Evolutionary conservation across 2,797 vertebrate genomes (phyloP).

Genomic region (Acanthornis magna): DNA sequence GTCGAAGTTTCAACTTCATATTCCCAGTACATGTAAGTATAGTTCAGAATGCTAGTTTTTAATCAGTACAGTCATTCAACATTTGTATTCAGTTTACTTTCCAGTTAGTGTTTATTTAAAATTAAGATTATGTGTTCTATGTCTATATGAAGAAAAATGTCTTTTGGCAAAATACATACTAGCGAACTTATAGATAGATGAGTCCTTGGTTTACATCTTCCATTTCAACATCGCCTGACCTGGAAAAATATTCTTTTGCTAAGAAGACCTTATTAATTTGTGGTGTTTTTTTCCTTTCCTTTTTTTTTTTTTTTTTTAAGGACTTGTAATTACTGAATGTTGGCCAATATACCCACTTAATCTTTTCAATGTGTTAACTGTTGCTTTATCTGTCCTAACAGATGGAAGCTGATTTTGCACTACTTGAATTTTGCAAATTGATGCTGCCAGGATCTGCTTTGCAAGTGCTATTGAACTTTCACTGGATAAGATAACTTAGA

Average conservation of each 20-base stretch:
- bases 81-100: neutral
- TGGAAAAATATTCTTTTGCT: neutral
- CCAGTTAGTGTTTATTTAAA: neutral
- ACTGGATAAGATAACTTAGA: slow-evolving; percentile 5
- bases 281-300: rapidly evolving
- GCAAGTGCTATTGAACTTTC: slow-evolving; percentile 56
- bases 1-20: neutral
- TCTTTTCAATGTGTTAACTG: slow-evolving; percentile 54
- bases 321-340: slow-evolving; percentile 35
- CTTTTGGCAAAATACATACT: neutral
- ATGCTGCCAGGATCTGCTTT: slow-evolving; percentile 38
- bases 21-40: neutral
- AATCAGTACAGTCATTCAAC: neutral
- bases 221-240: neutral
- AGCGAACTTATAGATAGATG: neutral
- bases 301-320: neutral
- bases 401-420: slow-evolving; percentile 62
- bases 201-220: neutral
- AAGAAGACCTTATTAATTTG: neutral
- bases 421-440: slow-evolving; percentile 61
- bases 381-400: slow-evolving; percentile 39
- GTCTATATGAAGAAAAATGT: neutral
- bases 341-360: slow-evolving; percentile 48
- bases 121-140: neutral
- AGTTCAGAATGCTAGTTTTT: neutral